phyloP scores from a whole-genome alignment of 2,888 invertebrate genomes.

The Lepidochrysops patricia region DNA sequence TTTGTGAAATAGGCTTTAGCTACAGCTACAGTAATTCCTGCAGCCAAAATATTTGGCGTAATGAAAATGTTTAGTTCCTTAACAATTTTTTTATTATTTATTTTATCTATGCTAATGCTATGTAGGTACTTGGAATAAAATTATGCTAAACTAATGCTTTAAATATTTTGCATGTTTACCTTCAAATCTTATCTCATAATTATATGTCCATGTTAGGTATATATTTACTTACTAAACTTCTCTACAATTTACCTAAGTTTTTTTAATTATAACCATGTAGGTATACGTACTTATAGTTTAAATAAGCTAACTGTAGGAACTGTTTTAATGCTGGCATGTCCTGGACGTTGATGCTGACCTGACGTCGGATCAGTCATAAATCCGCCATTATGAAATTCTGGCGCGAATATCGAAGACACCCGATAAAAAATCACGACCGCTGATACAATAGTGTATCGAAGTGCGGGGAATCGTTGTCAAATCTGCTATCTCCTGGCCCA shows the following conservation, averaged over 20 bases:
- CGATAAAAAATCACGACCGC: conserved; percentile 38
- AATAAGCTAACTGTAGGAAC: not conserved
- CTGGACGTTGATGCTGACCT: not conserved
- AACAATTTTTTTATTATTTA: no score
- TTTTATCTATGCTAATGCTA: no score
- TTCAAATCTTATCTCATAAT: no score
- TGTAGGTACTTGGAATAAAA: no score
- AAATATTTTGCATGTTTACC: no score
- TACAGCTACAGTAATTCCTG: not conserved
- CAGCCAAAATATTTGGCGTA: not conserved
- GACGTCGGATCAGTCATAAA: conserved; percentile 28
- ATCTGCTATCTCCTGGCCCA: conserved; percentile 48
- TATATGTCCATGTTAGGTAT: no score
- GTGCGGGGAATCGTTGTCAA: conserved; percentile 56
- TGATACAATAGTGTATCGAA: conserved; percentile 58
- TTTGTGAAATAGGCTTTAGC: no score
- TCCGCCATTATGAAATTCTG: conserved; percentile 47
- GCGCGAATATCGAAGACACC: conserved; percentile 45
- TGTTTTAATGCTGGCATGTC: not conserved
- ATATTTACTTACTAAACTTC: no score
- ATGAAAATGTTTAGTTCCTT: not conserved
- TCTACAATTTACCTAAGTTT: no score
- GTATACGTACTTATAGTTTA: no score
- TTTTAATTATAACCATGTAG: no score
- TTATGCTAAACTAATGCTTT: no score